Evolutionary conservation across 2,888 invertebrate species (phyloP).

Genomic region (Sarcophaga rosellei): DNA sequence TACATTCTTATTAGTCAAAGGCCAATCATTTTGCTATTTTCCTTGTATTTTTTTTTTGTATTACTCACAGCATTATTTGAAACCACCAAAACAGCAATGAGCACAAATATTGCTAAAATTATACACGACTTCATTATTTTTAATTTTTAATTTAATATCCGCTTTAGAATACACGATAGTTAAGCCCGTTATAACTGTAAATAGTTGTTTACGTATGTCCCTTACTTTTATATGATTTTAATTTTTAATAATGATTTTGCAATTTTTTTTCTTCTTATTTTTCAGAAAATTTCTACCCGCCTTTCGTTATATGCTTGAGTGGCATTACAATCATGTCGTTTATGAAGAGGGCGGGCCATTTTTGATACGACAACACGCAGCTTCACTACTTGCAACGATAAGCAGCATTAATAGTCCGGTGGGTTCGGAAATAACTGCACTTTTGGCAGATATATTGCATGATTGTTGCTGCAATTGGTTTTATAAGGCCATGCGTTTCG

Average conservation of each 20-base stretch:
- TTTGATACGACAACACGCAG: slow-evolving; percentile 80
- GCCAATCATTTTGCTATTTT: not conserved
- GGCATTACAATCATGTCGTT: slow-evolving; percentile 79
- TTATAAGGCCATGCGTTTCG: slow-evolving; percentile 74
- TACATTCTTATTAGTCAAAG: too few relatives aligned
- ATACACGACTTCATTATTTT: slow-evolving; percentile 59
- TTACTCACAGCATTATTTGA: slow-evolving; percentile 70
- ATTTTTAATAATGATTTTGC: slow-evolving; percentile 44
- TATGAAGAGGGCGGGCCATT: slow-evolving; percentile 78
- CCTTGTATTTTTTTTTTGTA: not conserved
- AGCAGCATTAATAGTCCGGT: slow-evolving; percentile 73
- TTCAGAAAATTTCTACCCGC: slow-evolving; percentile 78
- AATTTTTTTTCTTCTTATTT: slow-evolving; percentile 19
- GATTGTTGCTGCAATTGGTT: slow-evolving; percentile 80
- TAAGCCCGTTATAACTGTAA: slow-evolving; percentile 37
- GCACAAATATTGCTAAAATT: slow-evolving; percentile 48
- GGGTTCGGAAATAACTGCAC: slow-evolving; percentile 74
- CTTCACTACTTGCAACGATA: slow-evolving; percentile 77
- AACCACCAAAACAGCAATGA: slow-evolving; percentile 63
- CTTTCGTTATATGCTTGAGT: slow-evolving; percentile 79
- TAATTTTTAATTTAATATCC: slow-evolving; percentile 25
- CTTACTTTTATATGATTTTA: slow-evolving; percentile 54
- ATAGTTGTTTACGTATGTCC: not conserved
- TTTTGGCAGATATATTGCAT: slow-evolving; percentile 74
- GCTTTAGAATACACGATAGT: not conserved